Base-by-base conservation (phyloP, 2,113 vertebrate species). In the Lagopus leucura region DNA sequence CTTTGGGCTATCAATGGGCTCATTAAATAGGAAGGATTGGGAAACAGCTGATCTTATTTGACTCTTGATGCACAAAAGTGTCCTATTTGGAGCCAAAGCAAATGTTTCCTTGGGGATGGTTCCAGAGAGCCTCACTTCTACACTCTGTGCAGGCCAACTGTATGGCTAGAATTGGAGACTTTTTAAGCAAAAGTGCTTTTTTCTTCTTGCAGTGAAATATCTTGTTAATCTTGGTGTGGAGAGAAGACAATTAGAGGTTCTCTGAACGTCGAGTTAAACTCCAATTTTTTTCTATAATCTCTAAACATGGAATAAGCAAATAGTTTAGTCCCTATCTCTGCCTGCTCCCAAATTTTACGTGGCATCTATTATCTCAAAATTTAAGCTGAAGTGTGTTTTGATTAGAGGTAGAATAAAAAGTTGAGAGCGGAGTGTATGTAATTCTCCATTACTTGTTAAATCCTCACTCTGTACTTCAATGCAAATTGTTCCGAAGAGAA, bases 401-500 rank as follows among this genome's bases (percentile, higher is more conserved):
- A 96, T 97, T 92, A 95, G 92, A 8, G 78, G 40, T 28, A 25
- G 90, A 86, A 92, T 75, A 92, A 92, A 61, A 94, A 94, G 95
- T 95, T 95, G 90, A 96, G 91, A 95, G 91, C 76, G 0, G 32
- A 70, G 84, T 36, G 80, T 82, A 76, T 1, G 81, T 92, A 95
- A 92, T 97, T 93, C 95, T 92, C 93, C 93, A 95, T 93, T 86
- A 90, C 92, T 95, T 58, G 90, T 88, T 94, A 95, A 97, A 94
- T 75, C 94, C 92, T 94, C 86, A 3, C 89, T 91, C 91, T 91
- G 86, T 86, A 65, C 91, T 96, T 96, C 86, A 72, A 88, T 83
- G 94, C 91, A 97, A 95, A 97, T 96, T 96, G 95, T 94, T 97
- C 95, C 86, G 21, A 82, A 86, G 94, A 95, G 95, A 93, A 90